Evolutionary conservation across 2,888 invertebrate species (phyloP).

Genomic region (Stenotaenia linearis): DNA sequence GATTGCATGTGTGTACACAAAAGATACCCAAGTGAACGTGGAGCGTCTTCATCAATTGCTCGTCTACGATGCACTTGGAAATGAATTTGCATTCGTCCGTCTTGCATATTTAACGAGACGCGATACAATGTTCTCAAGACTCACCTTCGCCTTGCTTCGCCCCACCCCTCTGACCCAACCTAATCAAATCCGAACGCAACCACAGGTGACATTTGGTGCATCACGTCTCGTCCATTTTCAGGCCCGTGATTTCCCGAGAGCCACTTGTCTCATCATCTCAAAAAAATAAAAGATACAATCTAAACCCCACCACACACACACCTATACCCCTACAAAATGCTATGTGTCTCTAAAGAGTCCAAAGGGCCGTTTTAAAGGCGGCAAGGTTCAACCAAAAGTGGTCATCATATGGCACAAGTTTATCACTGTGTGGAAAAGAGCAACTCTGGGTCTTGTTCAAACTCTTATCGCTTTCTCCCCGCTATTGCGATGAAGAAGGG

Average conservation of each 20-base stretch:
- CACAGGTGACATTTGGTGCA: constrained; percentile 26
- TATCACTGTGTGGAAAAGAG: background rate
- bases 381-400: background rate
- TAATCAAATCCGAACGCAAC: constrained; percentile 21
- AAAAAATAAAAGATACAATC: constrained; percentile 22
- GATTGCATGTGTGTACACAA: constrained; percentile 23
- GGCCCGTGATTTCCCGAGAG: constrained; percentile 15
- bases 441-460: background rate
- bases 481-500: background rate
- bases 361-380: constrained; percentile 2
- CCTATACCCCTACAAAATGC: background rate
- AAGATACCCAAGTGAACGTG: constrained; percentile 13
- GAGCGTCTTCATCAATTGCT: constrained; percentile 21
- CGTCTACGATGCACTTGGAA: constrained; percentile 26
- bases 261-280: constrained; percentile 22
- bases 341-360: background rate
- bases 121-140: constrained; percentile 2
- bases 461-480: background rate
- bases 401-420: background rate
- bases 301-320: background rate
- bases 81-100: constrained; percentile 24
- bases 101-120: constrained; percentile 17
- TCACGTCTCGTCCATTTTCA: constrained; percentile 21
- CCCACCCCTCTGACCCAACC: constrained; percentile 11
- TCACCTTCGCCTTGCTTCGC: background rate